phyloP scores from a whole-genome alignment of 2,888 invertebrate species.

The Lamproptera curius region DNA sequence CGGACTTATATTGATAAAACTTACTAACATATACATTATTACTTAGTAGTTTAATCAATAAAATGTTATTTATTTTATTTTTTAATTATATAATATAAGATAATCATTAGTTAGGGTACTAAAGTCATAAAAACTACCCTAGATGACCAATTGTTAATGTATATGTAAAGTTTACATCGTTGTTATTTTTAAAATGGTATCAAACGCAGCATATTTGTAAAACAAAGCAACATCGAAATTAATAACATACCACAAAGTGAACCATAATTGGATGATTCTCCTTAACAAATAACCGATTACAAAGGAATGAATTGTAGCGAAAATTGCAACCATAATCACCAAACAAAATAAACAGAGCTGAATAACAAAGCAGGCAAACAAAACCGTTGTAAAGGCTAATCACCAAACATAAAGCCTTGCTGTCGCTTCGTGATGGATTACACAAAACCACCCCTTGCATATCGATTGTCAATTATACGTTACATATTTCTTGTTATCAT shows the following conservation, averaged over 20 bases:
- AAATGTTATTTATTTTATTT: too few relatives aligned
- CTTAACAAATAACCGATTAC: slow-evolving; percentile 17
- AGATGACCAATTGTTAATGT: too few relatives aligned
- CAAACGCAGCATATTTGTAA: not conserved
- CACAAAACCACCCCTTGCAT: slow-evolving; percentile 32
- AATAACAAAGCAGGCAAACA: slow-evolving; percentile 30
- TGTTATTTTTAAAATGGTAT: too few relatives aligned
- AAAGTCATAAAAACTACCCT: too few relatives aligned
- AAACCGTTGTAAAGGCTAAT: slow-evolving; percentile 31
- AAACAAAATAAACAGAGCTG: slow-evolving; percentile 26
- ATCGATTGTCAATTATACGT: slow-evolving; percentile 49
- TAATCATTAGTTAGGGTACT: too few relatives aligned
- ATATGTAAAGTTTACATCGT: too few relatives aligned
- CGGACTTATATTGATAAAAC: too few relatives aligned
- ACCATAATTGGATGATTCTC: not conserved
- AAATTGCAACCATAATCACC: slow-evolving; percentile 17
- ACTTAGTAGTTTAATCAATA: too few relatives aligned
- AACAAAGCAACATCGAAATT: not conserved
- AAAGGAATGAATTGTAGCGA: slow-evolving; percentile 20
- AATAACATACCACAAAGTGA: not conserved
- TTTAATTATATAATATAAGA: too few relatives aligned
- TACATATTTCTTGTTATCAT: slow-evolving; percentile 34
- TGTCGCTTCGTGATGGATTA: slow-evolving; percentile 44
- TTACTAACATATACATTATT: too few relatives aligned
- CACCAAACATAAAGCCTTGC: slow-evolving; percentile 32